These are phyloP conservation scores for Hylaeus anthracinus DNA, from an alignment of 1,140 invertebrate species.

Conservation along the genomic window DNA sequence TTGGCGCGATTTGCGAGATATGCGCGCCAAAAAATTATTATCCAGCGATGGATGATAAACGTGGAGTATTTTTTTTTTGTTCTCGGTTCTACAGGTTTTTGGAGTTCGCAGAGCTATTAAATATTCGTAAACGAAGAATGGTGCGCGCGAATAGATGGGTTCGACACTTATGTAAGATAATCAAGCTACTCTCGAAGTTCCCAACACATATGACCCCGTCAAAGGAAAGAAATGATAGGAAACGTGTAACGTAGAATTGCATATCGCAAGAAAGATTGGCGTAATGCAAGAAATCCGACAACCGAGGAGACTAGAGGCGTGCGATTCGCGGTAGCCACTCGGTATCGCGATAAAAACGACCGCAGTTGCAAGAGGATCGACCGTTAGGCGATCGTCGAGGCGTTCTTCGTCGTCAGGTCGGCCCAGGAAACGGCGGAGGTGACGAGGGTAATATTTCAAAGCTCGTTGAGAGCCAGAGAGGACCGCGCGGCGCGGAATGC, in stretches of 20 bases:
- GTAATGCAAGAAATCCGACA: neutral
- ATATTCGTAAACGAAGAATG: too few relatives aligned
- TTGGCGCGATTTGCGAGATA: neutral
- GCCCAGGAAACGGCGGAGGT: conserved; percentile 40
- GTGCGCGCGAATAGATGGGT: too few relatives aligned
- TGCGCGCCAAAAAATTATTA: neutral
- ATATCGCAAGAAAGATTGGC: neutral
- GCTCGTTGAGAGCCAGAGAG: conserved; percentile 64
- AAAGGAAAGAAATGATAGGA: neutral
- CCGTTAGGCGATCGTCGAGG: conserved; percentile 38
- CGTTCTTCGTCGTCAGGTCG: conserved; percentile 26
- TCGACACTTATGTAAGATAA: too few relatives aligned
- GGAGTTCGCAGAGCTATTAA: too few relatives aligned
- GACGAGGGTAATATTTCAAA: conserved; percentile 65
- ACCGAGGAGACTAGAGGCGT: neutral
- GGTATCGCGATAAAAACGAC: conserved; percentile 6
- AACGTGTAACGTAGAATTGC: neutral
- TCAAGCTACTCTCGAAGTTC: neutral
- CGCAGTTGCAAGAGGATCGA: neutral
- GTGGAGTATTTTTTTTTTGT: too few relatives aligned
- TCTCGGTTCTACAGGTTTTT: too few relatives aligned
- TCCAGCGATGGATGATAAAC: neutral
- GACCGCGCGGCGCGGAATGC: conserved; percentile 68
- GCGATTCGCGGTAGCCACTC: neutral
- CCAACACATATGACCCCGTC: neutral